These are phyloP conservation scores for Poeciliopsis turneri DNA, from an alignment of 2,797 vertebrate genomes.

Conservation along the genomic window DNA sequence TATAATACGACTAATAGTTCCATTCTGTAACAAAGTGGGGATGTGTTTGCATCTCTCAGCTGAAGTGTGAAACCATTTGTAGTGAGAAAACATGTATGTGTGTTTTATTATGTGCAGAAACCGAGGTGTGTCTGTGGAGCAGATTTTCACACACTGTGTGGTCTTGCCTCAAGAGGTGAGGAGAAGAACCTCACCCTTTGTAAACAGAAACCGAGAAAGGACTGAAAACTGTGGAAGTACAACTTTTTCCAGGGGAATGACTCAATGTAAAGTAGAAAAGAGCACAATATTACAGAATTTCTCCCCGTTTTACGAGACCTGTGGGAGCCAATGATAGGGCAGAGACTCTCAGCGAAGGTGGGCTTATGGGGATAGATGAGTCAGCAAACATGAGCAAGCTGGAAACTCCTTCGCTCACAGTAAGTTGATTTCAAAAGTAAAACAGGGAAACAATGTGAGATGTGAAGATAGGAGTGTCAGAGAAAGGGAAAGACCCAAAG, in stretches of 20 bases:
- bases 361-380: constrained; percentile 61
- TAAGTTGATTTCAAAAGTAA: constrained; percentile 65
- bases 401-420: constrained; percentile 41
- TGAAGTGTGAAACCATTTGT: constrained; percentile 52
- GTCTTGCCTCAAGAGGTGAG: constrained; percentile 75
- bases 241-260: constrained; percentile 75
- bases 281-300: constrained; percentile 18
- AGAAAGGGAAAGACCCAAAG: constrained; percentile 55
- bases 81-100: constrained; percentile 53
- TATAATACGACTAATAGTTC: constrained; percentile 22
- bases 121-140: constrained; percentile 76
- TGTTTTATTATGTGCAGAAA: constrained; percentile 59
- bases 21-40: constrained; percentile 7
- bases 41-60: constrained; percentile 26
- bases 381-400: constrained; percentile 58
- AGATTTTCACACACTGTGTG: constrained; percentile 82
- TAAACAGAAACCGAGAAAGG: constrained; percentile 79
- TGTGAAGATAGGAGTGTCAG: constrained; percentile 34
- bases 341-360: constrained; percentile 58
- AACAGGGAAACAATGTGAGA: constrained; percentile 49
- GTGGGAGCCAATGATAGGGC: constrained; percentile 57
- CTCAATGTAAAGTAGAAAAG: constrained; percentile 50
- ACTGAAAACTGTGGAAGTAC: constrained; percentile 54
- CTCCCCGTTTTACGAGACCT: constrained; percentile 33
- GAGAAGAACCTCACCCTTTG: constrained; percentile 82